Evolutionary conservation across 1,140 invertebrate genomes (phyloP).

Genomic region (Spodoptera frugiperda): DNA sequence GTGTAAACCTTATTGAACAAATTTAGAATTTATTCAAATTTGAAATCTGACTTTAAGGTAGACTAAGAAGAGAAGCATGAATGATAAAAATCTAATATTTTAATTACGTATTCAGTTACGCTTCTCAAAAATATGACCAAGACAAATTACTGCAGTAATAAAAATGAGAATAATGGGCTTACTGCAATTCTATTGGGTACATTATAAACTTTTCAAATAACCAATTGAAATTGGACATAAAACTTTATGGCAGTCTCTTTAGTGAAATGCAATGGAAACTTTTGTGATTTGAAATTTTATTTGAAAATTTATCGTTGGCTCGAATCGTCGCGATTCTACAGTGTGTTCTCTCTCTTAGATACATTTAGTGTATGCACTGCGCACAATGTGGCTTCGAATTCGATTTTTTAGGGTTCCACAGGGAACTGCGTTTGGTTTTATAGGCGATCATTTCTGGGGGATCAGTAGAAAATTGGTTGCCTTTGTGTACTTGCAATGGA

Average conservation of each 20-base stretch:
- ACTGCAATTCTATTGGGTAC: slow-evolving; percentile 17
- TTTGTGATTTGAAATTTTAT: slow-evolving; percentile 33
- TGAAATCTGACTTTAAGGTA: no score
- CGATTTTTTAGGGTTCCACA: slow-evolving; percentile 58
- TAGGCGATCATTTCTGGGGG: slow-evolving; percentile 72
- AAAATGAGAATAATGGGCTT: not conserved
- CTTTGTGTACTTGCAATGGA: slow-evolving; percentile 63
- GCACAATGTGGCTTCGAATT: slow-evolving; percentile 61
- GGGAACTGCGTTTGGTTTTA: slow-evolving; percentile 65
- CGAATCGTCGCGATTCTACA: slow-evolving; percentile 11
- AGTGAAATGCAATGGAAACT: slow-evolving; percentile 26
- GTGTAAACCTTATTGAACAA: no score
- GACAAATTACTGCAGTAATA: slow-evolving; percentile 12
- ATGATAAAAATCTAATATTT: no score
- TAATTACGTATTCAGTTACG: no score
- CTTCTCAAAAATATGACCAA: not conserved
- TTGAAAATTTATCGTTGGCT: slow-evolving; percentile 24
- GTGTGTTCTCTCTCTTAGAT: slow-evolving; percentile 31
- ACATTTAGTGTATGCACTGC: slow-evolving; percentile 49
- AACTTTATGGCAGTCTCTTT: slow-evolving; percentile 23
- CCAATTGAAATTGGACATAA: slow-evolving; percentile 31
- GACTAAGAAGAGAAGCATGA: no score
- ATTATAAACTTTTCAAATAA: slow-evolving; percentile 27
- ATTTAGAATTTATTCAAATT: no score
- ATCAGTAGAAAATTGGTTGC: slow-evolving; percentile 75